A percentile compares a stretch with the other conserved stretches of the same genome.
Evolutionary conservation across 1,140 invertebrate species (phyloP).

Genomic region (Branchinecta lynchi): DNA sequence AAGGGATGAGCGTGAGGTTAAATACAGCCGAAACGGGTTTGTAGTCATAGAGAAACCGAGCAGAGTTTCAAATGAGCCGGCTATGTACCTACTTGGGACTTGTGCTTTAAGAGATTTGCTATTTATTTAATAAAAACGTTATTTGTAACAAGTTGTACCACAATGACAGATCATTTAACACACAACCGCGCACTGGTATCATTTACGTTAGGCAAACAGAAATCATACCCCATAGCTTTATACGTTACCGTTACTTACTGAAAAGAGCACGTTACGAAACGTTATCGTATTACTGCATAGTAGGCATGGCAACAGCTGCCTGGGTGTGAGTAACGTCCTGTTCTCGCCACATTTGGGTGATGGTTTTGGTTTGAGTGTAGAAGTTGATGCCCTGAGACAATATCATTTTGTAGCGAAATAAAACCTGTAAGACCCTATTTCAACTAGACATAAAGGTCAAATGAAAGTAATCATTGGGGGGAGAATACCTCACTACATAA

Average conservation of each 20-base stretch:
- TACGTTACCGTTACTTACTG: neutral
- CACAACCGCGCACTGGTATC: neutral
- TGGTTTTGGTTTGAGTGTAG: slow-evolving; percentile 93
- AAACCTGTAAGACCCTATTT: too few relatives aligned
- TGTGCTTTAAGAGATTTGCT: neutral
- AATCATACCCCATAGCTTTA: slow-evolving; percentile 1
- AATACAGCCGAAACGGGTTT: too few relatives aligned
- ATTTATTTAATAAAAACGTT: slow-evolving; percentile 8
- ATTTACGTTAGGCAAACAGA: neutral
- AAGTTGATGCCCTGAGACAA: slow-evolving; percentile 78
- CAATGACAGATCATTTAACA: slow-evolving; percentile 6
- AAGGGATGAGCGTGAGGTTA: too few relatives aligned
- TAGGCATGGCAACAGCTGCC: slow-evolving; percentile 70
- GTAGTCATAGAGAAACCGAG: too few relatives aligned
- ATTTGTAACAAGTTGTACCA: slow-evolving; percentile 3
- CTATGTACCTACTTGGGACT: too few relatives aligned
- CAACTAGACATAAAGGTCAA: too few relatives aligned
- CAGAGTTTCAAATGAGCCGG: too few relatives aligned
- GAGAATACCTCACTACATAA: too few relatives aligned
- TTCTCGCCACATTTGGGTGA: slow-evolving; percentile 90
- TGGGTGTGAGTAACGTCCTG: slow-evolving; percentile 60
- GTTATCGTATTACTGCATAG: slow-evolving; percentile 47
- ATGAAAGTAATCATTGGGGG: too few relatives aligned
- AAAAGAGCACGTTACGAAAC: neutral
- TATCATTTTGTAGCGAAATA: neutral